A percentile compares a stretch with the other conserved stretches of the same genome.
These are phyloP conservation scores for Hymenochirus boettgeri DNA, from an alignment of 2,113 vertebrate genomes.

Conservation along the genomic window DNA sequence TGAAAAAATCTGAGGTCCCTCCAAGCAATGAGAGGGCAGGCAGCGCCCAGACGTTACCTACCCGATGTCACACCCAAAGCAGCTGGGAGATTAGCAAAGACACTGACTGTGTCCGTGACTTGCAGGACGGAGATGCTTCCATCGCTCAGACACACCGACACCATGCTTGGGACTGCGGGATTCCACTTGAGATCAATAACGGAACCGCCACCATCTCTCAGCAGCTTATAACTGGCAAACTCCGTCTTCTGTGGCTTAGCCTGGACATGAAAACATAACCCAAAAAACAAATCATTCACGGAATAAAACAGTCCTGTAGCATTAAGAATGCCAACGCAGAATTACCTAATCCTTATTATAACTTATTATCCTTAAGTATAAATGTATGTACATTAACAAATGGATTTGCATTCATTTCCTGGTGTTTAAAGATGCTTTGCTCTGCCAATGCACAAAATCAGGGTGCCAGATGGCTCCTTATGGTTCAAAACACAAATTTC, in stretches of 20 bases:
- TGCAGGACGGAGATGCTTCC: slow-evolving; percentile 85
- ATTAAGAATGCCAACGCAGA: no score
- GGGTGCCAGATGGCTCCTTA: no score
- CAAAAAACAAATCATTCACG: background rate
- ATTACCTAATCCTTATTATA: no score
- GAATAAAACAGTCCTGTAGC: no score
- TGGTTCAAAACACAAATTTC: no score
- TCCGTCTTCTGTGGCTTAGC: slow-evolving; percentile 75
- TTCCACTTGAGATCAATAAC: slow-evolving; percentile 94
- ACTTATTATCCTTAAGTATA: no score
- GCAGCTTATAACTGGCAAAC: slow-evolving; percentile 72
- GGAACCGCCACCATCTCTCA: slow-evolving; percentile 48
- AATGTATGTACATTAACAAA: no score
- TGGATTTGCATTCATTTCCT: no score
- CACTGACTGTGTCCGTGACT: slow-evolving; percentile 69
- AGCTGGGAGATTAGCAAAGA: slow-evolving; percentile 70
- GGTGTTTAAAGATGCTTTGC: no score
- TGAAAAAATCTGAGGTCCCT: background rate
- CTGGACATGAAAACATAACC: slow-evolving; percentile 51
- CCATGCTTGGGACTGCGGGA: slow-evolving; percentile 64
- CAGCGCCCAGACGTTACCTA: slow-evolving; percentile 55
- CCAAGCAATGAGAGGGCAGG: background rate
- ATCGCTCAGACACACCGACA: slow-evolving; percentile 79
- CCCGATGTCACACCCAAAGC: slow-evolving; percentile 78
- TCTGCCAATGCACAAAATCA: no score